phyloP scores from a whole-genome alignment of 2,797 vertebrate species.

The Margarornis squamiger region DNA sequence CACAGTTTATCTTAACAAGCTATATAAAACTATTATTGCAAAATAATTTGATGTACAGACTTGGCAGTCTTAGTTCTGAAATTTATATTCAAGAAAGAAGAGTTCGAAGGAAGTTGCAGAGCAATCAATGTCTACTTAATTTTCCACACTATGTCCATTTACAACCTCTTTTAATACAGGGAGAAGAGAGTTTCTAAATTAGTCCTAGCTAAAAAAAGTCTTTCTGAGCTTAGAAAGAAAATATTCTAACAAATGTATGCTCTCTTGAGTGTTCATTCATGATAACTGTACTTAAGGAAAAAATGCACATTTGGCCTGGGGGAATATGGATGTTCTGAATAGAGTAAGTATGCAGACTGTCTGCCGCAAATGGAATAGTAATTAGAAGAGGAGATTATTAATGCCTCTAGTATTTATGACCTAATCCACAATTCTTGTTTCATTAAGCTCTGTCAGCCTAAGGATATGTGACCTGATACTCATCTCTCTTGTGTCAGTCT shows the following conservation, averaged over 20 bases:
- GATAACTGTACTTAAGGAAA: conserved; percentile 43
- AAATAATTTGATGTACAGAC: not conserved
- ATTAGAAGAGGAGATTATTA: conserved; percentile 60
- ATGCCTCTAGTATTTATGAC: conserved; percentile 60
- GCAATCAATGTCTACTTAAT: not conserved
- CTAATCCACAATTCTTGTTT: conserved; percentile 61
- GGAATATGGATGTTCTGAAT: conserved; percentile 44
- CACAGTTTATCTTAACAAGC: not conserved
- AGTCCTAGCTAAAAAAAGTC: not conserved
- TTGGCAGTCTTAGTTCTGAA: not conserved
- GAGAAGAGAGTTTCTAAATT: conserved; percentile 36
- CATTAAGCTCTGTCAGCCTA: conserved; percentile 53
- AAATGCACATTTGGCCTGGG: conserved; percentile 11
- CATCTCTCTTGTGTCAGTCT: conserved; percentile 45
- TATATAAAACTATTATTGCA: not conserved
- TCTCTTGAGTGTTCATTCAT: conserved; percentile 58
- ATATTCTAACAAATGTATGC: conserved; percentile 16
- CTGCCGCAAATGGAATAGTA: conserved; percentile 29
- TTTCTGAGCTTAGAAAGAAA: conserved; percentile 49
- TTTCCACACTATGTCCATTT: conserved; percentile 3
- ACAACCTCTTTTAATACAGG: not conserved
- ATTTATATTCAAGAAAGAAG: not conserved
- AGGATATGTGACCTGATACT: conserved; percentile 47
- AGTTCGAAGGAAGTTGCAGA: not conserved
- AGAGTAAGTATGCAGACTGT: conserved; percentile 54